Conservation (phyloP, 2,797 vertebrate species). For the Lepilemur ruficaudatus region DNA sequence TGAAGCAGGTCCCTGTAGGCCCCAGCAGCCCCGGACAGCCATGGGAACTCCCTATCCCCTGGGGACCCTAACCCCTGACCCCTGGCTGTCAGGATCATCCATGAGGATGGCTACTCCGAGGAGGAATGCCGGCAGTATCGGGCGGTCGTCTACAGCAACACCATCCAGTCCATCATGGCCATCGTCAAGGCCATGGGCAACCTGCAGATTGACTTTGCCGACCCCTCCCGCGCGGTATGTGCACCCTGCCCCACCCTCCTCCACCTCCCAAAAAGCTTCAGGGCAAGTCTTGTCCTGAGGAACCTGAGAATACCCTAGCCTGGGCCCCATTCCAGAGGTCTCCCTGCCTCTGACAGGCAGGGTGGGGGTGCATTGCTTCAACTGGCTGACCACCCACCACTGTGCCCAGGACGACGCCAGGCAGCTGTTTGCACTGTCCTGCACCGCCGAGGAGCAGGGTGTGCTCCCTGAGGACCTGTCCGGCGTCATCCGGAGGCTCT, state of each 20-base stretch:
- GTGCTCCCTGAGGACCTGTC: conserved; percentile 94
- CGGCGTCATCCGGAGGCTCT: conserved; percentile 94
- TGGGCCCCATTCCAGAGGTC: neutral
- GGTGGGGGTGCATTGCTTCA: neutral
- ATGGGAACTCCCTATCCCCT: neutral
- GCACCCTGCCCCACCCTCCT: neutral
- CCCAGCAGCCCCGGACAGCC: neutral
- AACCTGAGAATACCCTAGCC: neutral
- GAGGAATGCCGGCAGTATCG: conserved; percentile 98
- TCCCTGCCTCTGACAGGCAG: neutral
- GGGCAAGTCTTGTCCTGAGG: neutral
- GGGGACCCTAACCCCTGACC: neutral
- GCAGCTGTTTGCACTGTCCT: conserved; percentile 94
- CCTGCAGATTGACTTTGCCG: conserved; percentile 95
- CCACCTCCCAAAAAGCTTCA: neutral
- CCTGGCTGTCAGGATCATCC: conserved; percentile 92
- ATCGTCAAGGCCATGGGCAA: conserved; percentile 98
- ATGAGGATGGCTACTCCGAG: conserved; percentile 98
- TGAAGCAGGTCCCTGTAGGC: neutral
- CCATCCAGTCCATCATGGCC: conserved; percentile 99
- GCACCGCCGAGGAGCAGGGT: conserved; percentile 96
- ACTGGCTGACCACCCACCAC: neutral
- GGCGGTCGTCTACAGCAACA: conserved; percentile 98
- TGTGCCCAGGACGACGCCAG: conserved; percentile 93
- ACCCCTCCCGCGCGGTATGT: conserved; percentile 90